These are phyloP conservation scores for Onthophagus sagittarius DNA, from an alignment of 2,888 invertebrate species.

Conservation along the genomic window DNA sequence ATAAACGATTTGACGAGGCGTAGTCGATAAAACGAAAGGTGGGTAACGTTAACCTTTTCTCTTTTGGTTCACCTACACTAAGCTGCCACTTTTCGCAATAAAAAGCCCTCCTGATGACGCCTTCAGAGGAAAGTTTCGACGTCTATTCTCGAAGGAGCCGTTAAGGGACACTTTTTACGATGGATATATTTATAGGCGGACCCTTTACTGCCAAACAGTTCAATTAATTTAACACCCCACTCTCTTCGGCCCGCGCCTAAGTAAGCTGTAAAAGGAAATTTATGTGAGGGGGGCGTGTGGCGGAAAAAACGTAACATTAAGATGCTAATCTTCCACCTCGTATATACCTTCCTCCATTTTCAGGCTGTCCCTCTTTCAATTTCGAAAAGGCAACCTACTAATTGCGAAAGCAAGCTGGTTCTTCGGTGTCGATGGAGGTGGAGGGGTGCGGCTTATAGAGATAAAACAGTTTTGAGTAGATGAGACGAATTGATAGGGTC, in stretches of 20 bases:
- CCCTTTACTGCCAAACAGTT: constrained; percentile 7
- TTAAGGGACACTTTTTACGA: constrained; percentile 6
- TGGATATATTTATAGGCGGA: constrained; percentile 3
- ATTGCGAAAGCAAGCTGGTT: constrained; percentile 1
- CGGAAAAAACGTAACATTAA: constrained; percentile 9
- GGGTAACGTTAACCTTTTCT: not conserved
- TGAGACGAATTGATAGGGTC: constrained; percentile 28
- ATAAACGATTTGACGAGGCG: not conserved
- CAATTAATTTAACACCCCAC: constrained; percentile 9
- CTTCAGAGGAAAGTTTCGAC: not conserved
- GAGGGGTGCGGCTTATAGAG: constrained; percentile 19
- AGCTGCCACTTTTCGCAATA: not conserved
- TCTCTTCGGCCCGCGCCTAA: not conserved
- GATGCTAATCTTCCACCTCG: constrained; percentile 8
- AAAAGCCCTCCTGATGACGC: not conserved
- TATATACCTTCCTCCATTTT: not conserved
- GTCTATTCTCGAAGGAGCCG: not conserved
- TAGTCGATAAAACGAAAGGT: not conserved
- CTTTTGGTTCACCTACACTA: not conserved
- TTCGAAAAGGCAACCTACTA: not conserved
- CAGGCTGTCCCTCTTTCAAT: not conserved
- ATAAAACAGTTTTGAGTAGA: constrained; percentile 24
- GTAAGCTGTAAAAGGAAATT: constrained; percentile 11
- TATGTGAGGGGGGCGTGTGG: constrained; percentile 6
- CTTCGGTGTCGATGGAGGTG: constrained; percentile 9